Percentiles rank a stretch among this genome's conserved stretches.
Conservation (phyloP, 1,140 invertebrate genomes). For the Rhagoletis zephyria region DNA sequence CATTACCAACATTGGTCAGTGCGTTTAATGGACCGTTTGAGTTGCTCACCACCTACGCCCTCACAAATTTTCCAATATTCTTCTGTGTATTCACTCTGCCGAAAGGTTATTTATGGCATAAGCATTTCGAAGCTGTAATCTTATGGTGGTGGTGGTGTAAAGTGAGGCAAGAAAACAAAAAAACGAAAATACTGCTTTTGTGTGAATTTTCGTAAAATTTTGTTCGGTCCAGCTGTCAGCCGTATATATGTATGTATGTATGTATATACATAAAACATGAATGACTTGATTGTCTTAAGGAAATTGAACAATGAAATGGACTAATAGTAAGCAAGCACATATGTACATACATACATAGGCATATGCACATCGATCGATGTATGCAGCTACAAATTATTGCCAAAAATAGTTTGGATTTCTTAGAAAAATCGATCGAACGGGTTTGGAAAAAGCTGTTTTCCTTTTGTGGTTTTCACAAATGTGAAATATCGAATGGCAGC, state of each 20-base stretch:
- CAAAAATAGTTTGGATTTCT: background rate
- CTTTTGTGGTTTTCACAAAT: background rate
- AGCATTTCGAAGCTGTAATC: no score
- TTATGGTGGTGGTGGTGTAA: background rate
- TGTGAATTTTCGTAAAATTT: background rate
- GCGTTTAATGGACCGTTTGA: conserved; percentile 13
- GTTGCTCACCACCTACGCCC: conserved; percentile 17
- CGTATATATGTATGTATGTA: no score
- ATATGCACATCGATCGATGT: no score
- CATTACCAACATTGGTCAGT: conserved; percentile 15
- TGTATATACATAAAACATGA: background rate
- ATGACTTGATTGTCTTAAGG: background rate
- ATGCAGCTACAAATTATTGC: background rate
- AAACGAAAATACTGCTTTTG: background rate
- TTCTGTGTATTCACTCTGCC: background rate
- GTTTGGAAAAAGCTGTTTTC: background rate
- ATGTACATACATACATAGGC: no score
- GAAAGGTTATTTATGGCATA: background rate
- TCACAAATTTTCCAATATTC: conserved; percentile 13
- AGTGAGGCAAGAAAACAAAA: background rate
- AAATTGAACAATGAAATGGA: background rate
- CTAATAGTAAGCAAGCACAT: background rate
- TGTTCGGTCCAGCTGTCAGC: background rate
- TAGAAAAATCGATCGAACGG: background rate
- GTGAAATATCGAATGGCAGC: background rate